phyloP scores from a whole-genome alignment of 2,888 invertebrate species.

The Dicyrtoma fusca region DNA sequence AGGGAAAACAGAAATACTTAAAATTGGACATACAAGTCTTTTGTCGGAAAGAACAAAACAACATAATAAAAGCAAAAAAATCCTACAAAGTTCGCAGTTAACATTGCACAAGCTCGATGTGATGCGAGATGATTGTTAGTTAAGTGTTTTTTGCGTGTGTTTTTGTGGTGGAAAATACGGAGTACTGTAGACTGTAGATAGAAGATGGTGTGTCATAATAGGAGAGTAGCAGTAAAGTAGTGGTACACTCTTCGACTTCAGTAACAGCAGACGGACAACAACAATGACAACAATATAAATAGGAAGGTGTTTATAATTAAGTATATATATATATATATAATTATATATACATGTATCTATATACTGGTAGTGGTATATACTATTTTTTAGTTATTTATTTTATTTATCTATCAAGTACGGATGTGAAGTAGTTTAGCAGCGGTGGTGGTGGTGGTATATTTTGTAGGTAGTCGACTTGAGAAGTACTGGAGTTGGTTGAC shows the following conservation, averaged over 20 bases:
- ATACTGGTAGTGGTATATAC: too few species aligned
- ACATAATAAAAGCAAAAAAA: too few species aligned
- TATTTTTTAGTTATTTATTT: neutral
- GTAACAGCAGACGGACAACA: conserved; percentile 5
- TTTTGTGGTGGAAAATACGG: too few species aligned
- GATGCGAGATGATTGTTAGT: too few species aligned
- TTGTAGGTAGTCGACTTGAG: conserved; percentile 8
- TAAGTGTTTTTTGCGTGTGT: too few species aligned
- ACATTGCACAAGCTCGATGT: too few species aligned
- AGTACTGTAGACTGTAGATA: too few species aligned
- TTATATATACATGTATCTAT: neutral
- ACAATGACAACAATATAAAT: conserved; percentile 14
- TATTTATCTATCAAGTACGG: neutral
- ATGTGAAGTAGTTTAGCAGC: neutral
- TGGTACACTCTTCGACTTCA: conserved; percentile 1
- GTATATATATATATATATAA: conserved; percentile 11
- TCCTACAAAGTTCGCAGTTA: too few species aligned
- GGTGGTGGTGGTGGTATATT: neutral
- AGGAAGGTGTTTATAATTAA: conserved; percentile 5
- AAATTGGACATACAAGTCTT: too few species aligned
- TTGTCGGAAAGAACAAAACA: too few species aligned
- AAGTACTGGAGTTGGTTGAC: conserved; percentile 1
- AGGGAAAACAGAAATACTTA: too few species aligned
- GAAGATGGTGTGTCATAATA: neutral
- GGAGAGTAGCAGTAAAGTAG: neutral